Base-by-base conservation (phyloP, 64 coral and sea anemone species). In the Platygyra sinensis region DNA sequence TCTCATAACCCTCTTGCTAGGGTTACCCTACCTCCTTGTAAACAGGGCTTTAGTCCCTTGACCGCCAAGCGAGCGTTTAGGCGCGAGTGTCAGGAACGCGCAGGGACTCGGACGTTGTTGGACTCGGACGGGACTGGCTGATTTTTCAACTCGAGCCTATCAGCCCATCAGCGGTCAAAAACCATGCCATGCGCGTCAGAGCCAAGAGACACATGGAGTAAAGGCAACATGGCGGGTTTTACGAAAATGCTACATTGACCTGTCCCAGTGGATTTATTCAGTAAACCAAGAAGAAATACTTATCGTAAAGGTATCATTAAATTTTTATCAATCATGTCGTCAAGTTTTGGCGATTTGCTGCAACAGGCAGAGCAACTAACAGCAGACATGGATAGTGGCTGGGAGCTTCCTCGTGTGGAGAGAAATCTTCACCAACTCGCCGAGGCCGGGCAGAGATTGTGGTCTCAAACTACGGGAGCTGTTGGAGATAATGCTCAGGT, bases 331-430 rank as follows among this genome's bases (percentile, higher is more conserved):
- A 76, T 59, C 30, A 96, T 96, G 95, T 89, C 94, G 38, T 93
- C 91, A 24, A 96, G 87, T 74, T 98, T 98, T 89, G 89, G 96
- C n/a, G 96, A 98, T 50, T 82, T 98, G 62, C 72, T 98, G 46
- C 96, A 98, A 27, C 94, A 95, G 82, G 96, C 96, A 15, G 96
- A 98, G 60, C 96, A 98, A 77, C 75, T 98, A 50, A 98, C 96
- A 6, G 94, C 96, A 1, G 96, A 98, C 78, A 98, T 98, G 88
- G 96, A 98, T 69, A 98, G 93, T 67, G 96, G 96, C 27, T 90
- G 94, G 87, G 96, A 98, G 54, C 77, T 98, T 10, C 96, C 96
- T 4, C 75, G 96, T 36, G 95, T 98, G 14, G 96, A 98, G 60
- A 87, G 94, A 18, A 98, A 98, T 73, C 85, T 98, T 39, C 96